Percentiles rank a stretch among this genome's conserved stretches.
These are phyloP conservation scores for Anaspis maculata DNA, from an alignment of 2,888 invertebrate genomes.

Conservation along the genomic window DNA sequence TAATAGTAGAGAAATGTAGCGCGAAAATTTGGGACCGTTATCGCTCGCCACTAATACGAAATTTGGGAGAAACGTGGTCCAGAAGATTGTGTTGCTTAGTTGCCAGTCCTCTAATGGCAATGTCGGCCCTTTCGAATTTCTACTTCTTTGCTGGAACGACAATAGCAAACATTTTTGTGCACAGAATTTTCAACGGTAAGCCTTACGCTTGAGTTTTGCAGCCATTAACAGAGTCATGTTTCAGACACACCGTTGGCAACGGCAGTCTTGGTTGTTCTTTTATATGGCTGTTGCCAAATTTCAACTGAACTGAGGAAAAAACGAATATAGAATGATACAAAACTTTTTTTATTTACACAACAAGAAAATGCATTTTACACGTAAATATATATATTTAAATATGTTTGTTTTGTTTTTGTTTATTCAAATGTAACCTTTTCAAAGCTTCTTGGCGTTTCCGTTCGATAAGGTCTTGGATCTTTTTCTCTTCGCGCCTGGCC, in stretches of 20 bases:
- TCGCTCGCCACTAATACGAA: slow-evolving; percentile 25
- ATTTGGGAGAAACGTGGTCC: slow-evolving; percentile 33
- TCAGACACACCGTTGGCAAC: slow-evolving; percentile 5
- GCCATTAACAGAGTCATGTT: slow-evolving; percentile 3
- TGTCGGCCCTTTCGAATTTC: slow-evolving; percentile 80
- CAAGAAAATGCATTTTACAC: slow-evolving; percentile 3
- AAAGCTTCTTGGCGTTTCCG: slow-evolving; percentile 36
- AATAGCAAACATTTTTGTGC: slow-evolving; percentile 64
- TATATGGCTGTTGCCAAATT: slow-evolving; percentile 52
- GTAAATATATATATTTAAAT: too few species aligned
- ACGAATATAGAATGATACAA: slow-evolving; percentile 2
- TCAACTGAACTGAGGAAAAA: slow-evolving; percentile 42
- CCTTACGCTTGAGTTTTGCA: neutral
- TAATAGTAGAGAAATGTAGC: slow-evolving; percentile 61
- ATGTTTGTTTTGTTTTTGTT: slow-evolving; percentile 21
- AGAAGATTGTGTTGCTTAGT: slow-evolving; percentile 60
- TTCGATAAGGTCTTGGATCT: slow-evolving; percentile 36
- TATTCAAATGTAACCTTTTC: slow-evolving; percentile 30
- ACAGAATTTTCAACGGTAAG: slow-evolving; percentile 48
- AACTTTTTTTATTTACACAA: too few species aligned
- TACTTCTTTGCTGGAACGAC: slow-evolving; percentile 75
- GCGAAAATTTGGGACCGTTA: slow-evolving; percentile 42
- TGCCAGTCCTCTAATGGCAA: slow-evolving; percentile 60
- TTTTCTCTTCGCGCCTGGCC: slow-evolving; percentile 36
- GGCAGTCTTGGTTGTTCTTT: slow-evolving; percentile 20